A percentile compares a stretch with the other conserved stretches of the same genome.
Evolutionary conservation across 2,888 invertebrate species (phyloP).

Genomic region (Sialis lutaria): DNA sequence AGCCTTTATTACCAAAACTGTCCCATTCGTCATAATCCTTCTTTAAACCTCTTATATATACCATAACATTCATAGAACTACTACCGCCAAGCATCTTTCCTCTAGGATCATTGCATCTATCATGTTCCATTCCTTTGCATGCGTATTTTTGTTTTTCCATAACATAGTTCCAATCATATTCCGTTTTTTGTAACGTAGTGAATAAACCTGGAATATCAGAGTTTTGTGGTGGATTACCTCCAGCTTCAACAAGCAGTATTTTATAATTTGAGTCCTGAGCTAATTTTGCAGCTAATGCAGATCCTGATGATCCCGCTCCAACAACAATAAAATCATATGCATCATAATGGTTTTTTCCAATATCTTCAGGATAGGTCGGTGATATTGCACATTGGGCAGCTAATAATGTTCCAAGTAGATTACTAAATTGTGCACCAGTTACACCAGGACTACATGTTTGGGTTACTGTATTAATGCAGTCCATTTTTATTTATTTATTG

Average conservation of each 20-base stretch:
- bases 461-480: constrained; percentile 1
- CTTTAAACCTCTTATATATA: constrained; percentile 44
- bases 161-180: constrained; percentile 24
- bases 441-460: constrained; percentile 3
- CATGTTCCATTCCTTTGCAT: constrained; percentile 21
- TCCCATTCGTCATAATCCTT: constrained; percentile 48
- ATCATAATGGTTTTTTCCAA: neutral
- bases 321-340: constrained; percentile 32
- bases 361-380: constrained; percentile 2
- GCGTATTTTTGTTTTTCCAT: constrained; percentile 26
- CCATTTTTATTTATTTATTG: neutral
- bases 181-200: constrained; percentile 14
- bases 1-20: constrained; percentile 36
- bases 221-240: constrained; percentile 19
- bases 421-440: constrained; percentile 1
- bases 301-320: constrained; percentile 23
- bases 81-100: constrained; percentile 49
- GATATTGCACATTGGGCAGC: constrained; percentile 2
- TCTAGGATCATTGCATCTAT: constrained; percentile 32
- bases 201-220: constrained; percentile 23
- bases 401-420: constrained; percentile 3
- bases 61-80: constrained; percentile 44
- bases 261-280: constrained; percentile 14
- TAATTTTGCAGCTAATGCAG: constrained; percentile 20
- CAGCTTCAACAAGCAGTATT: constrained; percentile 21